These are phyloP conservation scores for Phaetusa simplex DNA, from an alignment of 2,113 vertebrate species.

Conservation along the genomic window DNA sequence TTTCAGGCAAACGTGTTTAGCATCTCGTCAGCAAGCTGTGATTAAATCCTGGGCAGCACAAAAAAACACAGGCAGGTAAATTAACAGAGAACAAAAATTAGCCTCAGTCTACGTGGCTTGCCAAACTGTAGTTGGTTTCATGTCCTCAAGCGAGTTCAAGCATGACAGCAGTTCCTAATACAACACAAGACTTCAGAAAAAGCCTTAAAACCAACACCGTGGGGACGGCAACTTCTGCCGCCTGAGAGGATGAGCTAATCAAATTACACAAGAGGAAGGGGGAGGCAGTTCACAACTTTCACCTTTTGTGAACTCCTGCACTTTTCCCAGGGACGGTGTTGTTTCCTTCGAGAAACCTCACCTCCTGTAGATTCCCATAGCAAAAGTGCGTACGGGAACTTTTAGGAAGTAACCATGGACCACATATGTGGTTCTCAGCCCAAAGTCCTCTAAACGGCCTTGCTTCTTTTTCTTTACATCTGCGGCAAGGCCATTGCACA, in stretches of 20 bases:
- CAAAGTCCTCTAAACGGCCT: neutral
- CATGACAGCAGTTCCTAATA: neutral
- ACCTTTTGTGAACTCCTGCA: neutral
- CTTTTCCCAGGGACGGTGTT: neutral
- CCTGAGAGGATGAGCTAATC: neutral
- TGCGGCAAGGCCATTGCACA: no score
- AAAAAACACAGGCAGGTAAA: neutral
- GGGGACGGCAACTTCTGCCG: neutral
- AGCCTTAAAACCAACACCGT: neutral
- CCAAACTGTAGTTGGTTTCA: neutral
- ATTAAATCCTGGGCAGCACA: neutral
- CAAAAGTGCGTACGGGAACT: neutral
- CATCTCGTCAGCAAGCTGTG: neutral
- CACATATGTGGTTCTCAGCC: neutral
- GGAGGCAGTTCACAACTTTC: neutral
- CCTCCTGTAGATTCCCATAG: neutral
- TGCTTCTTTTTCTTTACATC: neutral
- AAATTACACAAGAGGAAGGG: neutral
- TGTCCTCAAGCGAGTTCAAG: neutral
- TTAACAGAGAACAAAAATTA: neutral
- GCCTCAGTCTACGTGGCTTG: neutral
- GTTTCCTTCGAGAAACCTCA: neutral
- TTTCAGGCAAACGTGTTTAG: neutral
- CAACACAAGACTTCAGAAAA: neutral
- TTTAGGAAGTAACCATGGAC: neutral